These are phyloP conservation scores for Sipunculus nudus DNA, from an alignment of 2,888 invertebrate species.

Conservation along the genomic window DNA sequence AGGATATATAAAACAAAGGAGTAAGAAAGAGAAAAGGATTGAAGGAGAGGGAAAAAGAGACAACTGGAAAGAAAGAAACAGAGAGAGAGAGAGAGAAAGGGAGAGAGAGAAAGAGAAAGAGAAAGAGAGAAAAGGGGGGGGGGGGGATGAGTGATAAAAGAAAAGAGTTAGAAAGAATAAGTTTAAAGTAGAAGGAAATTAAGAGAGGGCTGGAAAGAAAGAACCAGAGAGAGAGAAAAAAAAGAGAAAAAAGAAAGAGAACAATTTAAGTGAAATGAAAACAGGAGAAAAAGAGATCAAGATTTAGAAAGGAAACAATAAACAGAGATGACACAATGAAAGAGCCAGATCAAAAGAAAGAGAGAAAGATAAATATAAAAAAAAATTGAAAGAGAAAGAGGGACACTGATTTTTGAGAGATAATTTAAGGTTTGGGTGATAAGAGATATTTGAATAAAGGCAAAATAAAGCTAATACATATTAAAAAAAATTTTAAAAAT, in stretches of 20 bases:
- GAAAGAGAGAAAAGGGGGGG: neutral
- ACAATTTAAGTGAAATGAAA: neutral
- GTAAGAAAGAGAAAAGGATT: no score
- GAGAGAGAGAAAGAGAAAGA: neutral
- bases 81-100: slow-evolving; percentile 1
- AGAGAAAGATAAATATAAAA: neutral
- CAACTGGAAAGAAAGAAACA: neutral
- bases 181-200: no score
- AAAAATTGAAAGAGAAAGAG: neutral
- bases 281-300: neutral
- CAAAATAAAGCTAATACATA: no score
- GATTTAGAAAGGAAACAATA: no score
- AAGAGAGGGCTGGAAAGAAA: neutral
- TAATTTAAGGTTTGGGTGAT: no score
- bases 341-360: neutral
- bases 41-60: neutral
- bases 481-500: no score
- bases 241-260: neutral
- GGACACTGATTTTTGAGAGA: no score
- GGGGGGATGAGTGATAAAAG: neutral
- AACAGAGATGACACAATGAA: neutral
- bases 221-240: neutral
- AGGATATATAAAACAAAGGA: no score
- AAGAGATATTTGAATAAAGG: no score
- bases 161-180: neutral